phyloP scores from a whole-genome alignment of 2,113 vertebrate genomes.

The Sinosuthora webbiana region DNA sequence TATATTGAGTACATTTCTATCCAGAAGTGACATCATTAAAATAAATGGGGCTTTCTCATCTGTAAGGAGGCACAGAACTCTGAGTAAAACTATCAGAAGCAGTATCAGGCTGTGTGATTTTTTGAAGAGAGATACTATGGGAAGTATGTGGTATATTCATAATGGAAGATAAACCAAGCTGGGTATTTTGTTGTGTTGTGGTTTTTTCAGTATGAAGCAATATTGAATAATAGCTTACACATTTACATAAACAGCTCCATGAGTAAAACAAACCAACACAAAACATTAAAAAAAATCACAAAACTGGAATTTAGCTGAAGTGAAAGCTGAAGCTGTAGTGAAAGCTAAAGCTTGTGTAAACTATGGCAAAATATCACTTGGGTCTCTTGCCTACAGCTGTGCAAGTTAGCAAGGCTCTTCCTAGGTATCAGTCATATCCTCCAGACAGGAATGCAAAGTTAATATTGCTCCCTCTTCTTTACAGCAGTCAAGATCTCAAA shows the following conservation, averaged over 20 bases:
- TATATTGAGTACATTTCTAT: not conserved
- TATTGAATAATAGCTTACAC: not conserved
- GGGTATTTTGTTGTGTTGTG: not conserved
- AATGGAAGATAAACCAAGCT: not conserved
- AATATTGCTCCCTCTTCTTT: not conserved
- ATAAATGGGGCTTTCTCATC: not conserved
- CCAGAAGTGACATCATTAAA: not conserved
- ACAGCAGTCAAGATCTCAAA: not conserved
- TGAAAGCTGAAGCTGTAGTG: not conserved
- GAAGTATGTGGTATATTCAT: not conserved
- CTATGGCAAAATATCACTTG: not conserved
- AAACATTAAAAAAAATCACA: not conserved
- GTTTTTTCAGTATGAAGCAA: not conserved
- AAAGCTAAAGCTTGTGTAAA: not conserved
- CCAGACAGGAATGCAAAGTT: not conserved
- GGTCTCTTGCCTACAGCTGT: not conserved
- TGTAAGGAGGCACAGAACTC: not conserved
- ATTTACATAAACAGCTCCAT: not conserved
- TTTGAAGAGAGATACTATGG: not conserved
- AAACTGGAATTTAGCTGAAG: not conserved
- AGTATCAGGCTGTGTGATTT: not conserved
- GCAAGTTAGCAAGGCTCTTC: not conserved
- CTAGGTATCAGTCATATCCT: not conserved
- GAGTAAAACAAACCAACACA: not conserved
- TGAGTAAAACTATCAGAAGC: not conserved